A percentile compares a stretch with the other conserved stretches of the same genome.
Conservation (phyloP, 1,140 invertebrate genomes). For the Papilio machaon region DNA sequence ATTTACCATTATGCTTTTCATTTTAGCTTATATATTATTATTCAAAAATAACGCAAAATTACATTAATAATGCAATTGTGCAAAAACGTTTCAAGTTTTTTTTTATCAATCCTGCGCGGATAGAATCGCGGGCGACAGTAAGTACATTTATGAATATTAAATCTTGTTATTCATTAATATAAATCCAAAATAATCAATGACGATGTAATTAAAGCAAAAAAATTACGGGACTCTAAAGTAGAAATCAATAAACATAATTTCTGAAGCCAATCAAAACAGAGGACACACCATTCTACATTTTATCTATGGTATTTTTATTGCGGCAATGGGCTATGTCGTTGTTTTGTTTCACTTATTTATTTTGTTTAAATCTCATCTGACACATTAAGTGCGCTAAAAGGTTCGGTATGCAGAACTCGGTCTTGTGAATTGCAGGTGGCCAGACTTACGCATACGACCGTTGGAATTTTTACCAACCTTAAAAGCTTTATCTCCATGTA, state of each 20-base stretch:
- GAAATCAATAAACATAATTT: constrained; percentile 19
- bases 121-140: too few relatives aligned
- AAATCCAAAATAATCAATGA: background rate
- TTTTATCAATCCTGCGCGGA: too few relatives aligned
- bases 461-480: constrained; percentile 7
- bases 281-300: constrained; percentile 7
- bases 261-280: constrained; percentile 22
- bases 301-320: constrained; percentile 38
- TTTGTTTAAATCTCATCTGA: constrained; percentile 38
- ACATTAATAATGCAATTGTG: too few relatives aligned
- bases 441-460: background rate
- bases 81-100: too few relatives aligned
- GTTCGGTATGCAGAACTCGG: constrained; percentile 41
- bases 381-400: constrained; percentile 49
- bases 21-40: too few relatives aligned
- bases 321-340: constrained; percentile 20
- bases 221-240: background rate
- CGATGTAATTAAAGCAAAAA: background rate
- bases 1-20: background rate
- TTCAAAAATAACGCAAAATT: too few relatives aligned
- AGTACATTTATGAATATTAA: too few relatives aligned
- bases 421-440: constrained; percentile 30
- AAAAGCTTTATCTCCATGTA: constrained; percentile 23
- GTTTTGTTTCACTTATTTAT: constrained; percentile 39
- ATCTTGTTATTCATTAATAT: background rate